These are phyloP conservation scores for Hanleya hanleyi DNA, from an alignment of 2,888 invertebrate genomes.

Conservation along the genomic window DNA sequence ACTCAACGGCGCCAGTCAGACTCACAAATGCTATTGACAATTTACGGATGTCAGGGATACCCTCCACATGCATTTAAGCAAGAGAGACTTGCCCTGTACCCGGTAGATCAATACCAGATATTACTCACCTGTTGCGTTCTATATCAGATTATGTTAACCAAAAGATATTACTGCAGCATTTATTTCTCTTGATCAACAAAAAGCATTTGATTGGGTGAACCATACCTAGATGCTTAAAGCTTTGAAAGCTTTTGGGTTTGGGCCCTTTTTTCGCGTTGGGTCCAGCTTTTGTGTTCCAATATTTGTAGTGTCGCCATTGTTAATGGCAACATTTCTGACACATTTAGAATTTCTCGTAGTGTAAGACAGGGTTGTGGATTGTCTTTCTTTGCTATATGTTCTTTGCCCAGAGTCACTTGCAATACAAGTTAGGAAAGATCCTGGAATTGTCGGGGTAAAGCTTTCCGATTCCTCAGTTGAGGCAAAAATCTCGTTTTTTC, in stretches of 20 bases:
- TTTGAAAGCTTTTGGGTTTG: conserved; percentile 40
- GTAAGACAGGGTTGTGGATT: conserved; percentile 17
- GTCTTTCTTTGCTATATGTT: conserved; percentile 8
- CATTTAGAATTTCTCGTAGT: no score
- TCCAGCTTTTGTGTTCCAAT: no score
- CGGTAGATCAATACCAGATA: conserved; percentile 45
- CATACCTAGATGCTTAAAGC: conserved; percentile 37
- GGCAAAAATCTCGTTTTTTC: conserved; percentile 13
- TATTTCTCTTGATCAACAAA: no score
- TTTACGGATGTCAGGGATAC: no score
- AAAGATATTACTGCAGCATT: conserved; percentile 41
- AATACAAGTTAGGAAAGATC: background rate
- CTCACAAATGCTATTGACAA: no score
- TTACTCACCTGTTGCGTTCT: conserved; percentile 36
- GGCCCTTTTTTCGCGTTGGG: conserved; percentile 35
- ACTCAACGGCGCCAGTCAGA: no score
- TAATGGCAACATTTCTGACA: no score
- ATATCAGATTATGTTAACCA: conserved; percentile 38
- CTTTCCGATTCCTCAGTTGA: conserved; percentile 9
- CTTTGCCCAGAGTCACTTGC: conserved; percentile 10
- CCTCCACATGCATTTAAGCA: no score
- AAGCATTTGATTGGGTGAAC: no score
- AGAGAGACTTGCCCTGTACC: conserved; percentile 42
- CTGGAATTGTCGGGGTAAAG: conserved; percentile 18
- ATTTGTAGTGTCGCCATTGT: no score